Base-by-base conservation (phyloP, 2,113 vertebrate species). In the Atlantisia rogersi region DNA sequence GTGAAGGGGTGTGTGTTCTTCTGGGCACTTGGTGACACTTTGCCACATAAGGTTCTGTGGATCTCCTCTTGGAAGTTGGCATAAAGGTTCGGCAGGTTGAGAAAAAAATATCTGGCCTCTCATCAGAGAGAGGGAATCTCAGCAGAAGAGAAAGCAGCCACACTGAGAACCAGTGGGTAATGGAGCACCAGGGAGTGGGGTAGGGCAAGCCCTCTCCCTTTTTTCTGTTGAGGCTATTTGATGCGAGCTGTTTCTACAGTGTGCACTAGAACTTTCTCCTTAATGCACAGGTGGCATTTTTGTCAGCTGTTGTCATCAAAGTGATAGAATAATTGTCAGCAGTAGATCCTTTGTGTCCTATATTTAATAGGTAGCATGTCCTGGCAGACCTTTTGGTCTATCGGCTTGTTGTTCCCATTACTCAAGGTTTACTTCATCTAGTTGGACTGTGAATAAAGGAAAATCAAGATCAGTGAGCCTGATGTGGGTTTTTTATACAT, bases 371-470 rank as follows among this genome's bases (percentile, higher is more conserved):
- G 68, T 64, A 67, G 32, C 58, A 19, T 81, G 65, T 63, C 15
- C 70, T 82, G 44, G 62, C 78, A 89, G 84, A 71, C 22, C 77
- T 85, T 12, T 35, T 24, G 39, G 21, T 76, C 67, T 79, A 69
- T 29, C 58, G 71, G 82, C 67, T 71, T 62, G 25, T 56, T 75
- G 50, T 58, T 83, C 37, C 64, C 60, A 46, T 90, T 96, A 48
- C 69, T 90, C 86, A 37, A 62, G 26, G 56, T 67, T 95, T 83
- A 83, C 73, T 83, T 94, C 94, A 92, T 94, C 76, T 64, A 9
- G 48, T 14, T 96, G 90, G 86, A 39, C 37, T 58, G 35, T 78
- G 93, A 86, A 70, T 94, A 95, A 95, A 93, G 90, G 88, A 94
- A 95, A 93, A 79, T 71, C 46, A 65, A 88, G 86, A 86, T 92